Evolutionary conservation across 2,113 vertebrate genomes (phyloP), one percentile per base, ranked within the genome.

Genomic region (Mobula hypostoma): DNA sequence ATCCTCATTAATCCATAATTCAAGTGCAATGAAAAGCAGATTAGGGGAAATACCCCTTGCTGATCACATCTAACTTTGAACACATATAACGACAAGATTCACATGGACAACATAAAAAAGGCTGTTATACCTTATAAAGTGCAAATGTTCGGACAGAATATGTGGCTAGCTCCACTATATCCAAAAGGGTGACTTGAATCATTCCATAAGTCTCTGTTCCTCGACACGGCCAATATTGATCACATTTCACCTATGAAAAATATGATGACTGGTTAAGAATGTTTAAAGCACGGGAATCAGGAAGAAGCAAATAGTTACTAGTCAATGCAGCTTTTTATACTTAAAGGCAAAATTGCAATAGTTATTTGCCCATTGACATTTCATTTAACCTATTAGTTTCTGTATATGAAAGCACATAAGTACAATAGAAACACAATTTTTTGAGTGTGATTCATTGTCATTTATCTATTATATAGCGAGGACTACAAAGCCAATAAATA

Each of bases 151-250:
- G 97, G 74, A 99, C 96, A 0, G 97, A 98, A 94, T 99, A 99
- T 0, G 98, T 98, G 0, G 99, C 98, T 94, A 99, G 96, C 94
- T 99, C 99, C 0, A 98, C 97, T 0, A 98, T 98, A 95, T 99
- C 99, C 96, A 99, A 95, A 95, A 98, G 95, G 4, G 98, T 97
- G 95, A 99, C 98, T 95, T 99, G 98, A 95, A 99, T 98, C 97
- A 98, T 98, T 80, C 98, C 98, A 0, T 98, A 99, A 1, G 98
- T 99, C 95, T 99, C 98, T 0, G 98, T 98, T 83, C 99, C 98
- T 29, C 99, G 97, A 94, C 96, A 96, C 0, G 99, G 98, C 98
- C 99, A 99, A 95, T 99, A 99, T 96, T 99, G 99, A 95, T 99
- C 99, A 95, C 99, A 99, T 95, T 99, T 99, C 0, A 99, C 98